phyloP scores from a whole-genome alignment of 2,113 vertebrate species.

The Elephantulus edwardii region DNA sequence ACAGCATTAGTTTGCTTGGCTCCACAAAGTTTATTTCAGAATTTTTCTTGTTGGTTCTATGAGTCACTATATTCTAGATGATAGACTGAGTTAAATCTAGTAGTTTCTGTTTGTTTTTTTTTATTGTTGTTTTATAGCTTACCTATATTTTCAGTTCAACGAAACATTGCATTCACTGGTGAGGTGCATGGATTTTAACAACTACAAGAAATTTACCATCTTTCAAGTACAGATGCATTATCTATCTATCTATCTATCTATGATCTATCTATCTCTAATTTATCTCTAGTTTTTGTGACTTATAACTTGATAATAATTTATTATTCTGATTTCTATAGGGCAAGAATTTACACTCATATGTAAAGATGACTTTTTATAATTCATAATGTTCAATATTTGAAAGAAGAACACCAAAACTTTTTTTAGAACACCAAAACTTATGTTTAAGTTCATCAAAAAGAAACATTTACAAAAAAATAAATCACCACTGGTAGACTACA shows the following conservation, averaged over 20 bases:
- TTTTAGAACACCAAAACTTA: not conserved
- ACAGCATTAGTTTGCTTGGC: too few species aligned
- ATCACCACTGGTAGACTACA: not conserved
- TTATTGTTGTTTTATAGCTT: too few species aligned
- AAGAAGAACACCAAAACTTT: not conserved
- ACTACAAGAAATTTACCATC: not conserved
- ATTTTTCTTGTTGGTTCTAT: too few species aligned
- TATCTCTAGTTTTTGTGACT: not conserved
- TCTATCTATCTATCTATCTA: too few species aligned
- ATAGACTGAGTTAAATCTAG: too few species aligned
- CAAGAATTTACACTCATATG: not conserved
- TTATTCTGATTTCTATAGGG: not conserved
- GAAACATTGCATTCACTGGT: not conserved
- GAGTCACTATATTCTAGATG: too few species aligned
- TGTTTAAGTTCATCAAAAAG: too few species aligned
- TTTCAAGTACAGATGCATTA: not conserved
- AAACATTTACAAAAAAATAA: slow-evolving; percentile 16
- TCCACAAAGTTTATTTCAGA: too few species aligned
- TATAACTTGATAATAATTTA: not conserved
- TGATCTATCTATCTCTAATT: too few species aligned
- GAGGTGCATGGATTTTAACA: not conserved
- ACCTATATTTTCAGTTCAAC: not conserved
- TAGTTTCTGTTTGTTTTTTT: too few species aligned
- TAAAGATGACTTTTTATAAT: too few species aligned
- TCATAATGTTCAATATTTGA: not conserved